Base-by-base conservation (phyloP, 2,888 invertebrate genomes). In the Apamea sordens region DNA sequence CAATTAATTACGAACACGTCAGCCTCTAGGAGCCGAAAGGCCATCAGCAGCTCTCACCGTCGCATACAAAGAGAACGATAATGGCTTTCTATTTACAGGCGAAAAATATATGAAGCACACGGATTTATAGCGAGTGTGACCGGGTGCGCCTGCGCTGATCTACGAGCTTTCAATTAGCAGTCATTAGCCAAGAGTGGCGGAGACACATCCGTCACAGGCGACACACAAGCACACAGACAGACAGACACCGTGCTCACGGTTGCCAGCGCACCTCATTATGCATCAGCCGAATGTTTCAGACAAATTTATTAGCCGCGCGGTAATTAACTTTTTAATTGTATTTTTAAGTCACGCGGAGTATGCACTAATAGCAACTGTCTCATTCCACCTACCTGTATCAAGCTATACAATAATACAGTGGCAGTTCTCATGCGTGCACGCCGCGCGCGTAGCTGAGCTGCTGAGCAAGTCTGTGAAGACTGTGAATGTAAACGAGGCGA, bases 161-260 rank as follows among this genome's bases (percentile, higher is more conserved):
- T 86, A 86, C 80, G 76, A 78, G 84, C 65, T 71, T 80, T 77
- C 82, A 79, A 86, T 89, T 84, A 88, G 86, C 76, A 68, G 70
- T 82, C 82, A 87, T 88, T 85, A 87, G 83, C 77, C 64, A 56
- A 36, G 53, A 36, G 77, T 65, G 64, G 76, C 56, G 69, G 59
- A 68, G 65, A 68, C 77, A 50, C 77, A 81, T 85, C 71, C 75
- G 71, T 80, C 78, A 80, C 71, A 50, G 28, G 10, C 8, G 56
- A n/a, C 56, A 21, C 73, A 36, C 15, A 15, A 28, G 56, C 80
- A 41, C 59, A 32, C 28, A 32, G n/a, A 15, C 32, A 32, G 32
- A 10, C 24, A 21, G 21, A 13, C 59, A 47, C 53, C 41, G 32
- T 53, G 44, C 56, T 44, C 56, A 32, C 24, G 32, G n/a, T 36